phyloP scores from a whole-genome alignment of 92 coral and sea anemone species.

The Bergia sp. region DNA sequence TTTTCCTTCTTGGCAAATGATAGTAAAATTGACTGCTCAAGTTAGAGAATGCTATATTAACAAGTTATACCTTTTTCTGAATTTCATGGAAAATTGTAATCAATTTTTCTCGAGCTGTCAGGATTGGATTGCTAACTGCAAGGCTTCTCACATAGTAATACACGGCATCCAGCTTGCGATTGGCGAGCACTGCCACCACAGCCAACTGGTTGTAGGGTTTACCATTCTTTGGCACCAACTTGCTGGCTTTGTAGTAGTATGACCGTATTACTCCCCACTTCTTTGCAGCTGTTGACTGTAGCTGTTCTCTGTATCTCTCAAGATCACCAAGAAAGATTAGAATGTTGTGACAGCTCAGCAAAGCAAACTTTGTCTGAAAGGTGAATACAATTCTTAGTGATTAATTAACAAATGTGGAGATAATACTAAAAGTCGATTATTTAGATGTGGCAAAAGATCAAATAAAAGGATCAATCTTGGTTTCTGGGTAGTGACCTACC shows the following conservation, averaged over 20 bases:
- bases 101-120: constrained; percentile 91
- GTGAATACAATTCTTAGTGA: background rate
- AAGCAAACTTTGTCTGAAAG: constrained; percentile 87
- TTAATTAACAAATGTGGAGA: background rate
- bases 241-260: constrained; percentile 91
- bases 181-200: constrained; percentile 95
- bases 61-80: constrained; percentile 97
- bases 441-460: background rate
- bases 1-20: too few species aligned
- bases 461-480: too few species aligned
- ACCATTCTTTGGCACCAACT: constrained; percentile 95
- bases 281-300: constrained; percentile 54
- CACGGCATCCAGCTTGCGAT: constrained; percentile 93
- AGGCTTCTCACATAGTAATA: constrained; percentile 90
- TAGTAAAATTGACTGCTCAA: background rate
- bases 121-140: constrained; percentile 83
- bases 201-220: constrained; percentile 97
- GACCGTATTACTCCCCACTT: constrained; percentile 88
- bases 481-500: too few species aligned
- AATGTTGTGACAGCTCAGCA: constrained; percentile 84
- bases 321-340: constrained; percentile 96
- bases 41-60: background rate
- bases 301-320: constrained; percentile 84
- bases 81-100: constrained; percentile 88
- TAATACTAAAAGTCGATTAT: too few species aligned